Percentiles rank a stretch among this genome's conserved stretches.
Evolutionary conservation across 2,888 invertebrate species (phyloP).

Genomic region (Alloplasta piceator): DNA sequence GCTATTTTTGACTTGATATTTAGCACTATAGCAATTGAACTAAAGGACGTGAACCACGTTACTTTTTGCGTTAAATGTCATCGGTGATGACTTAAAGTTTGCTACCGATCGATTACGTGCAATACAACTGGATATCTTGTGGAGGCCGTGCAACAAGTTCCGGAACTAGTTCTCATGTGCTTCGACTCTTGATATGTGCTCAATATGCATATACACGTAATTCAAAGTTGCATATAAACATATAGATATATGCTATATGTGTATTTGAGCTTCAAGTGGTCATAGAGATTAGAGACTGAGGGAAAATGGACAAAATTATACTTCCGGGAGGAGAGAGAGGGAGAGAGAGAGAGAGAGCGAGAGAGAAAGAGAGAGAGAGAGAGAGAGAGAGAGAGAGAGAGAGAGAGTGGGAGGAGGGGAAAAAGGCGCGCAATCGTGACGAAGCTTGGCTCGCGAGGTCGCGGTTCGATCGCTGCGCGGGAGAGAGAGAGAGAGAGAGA

Average conservation of each 20-base stretch:
- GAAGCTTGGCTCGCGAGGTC: slow-evolving; percentile 45
- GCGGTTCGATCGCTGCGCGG: slow-evolving; percentile 5
- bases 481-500: background rate
- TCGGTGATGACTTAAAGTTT: too few relatives aligned
- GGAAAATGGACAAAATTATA: slow-evolving; percentile 53
- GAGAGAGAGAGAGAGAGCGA: too few relatives aligned
- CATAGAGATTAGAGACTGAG: slow-evolving; percentile 20
- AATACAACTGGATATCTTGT: too few relatives aligned
- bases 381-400: slow-evolving; percentile 7
- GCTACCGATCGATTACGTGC: too few relatives aligned
- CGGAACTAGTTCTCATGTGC: too few relatives aligned
- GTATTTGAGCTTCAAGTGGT: slow-evolving; percentile 56
- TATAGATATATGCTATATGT: slow-evolving; percentile 18
- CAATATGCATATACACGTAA: background rate
- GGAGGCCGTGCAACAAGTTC: too few relatives aligned
- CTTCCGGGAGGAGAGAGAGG: slow-evolving; percentile 39
- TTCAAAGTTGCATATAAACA: background rate
- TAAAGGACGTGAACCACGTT: too few relatives aligned
- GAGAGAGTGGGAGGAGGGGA: slow-evolving; percentile 13
- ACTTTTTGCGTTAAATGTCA: too few relatives aligned
- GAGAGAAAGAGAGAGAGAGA: slow-evolving; percentile 5
- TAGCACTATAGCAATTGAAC: too few relatives aligned
- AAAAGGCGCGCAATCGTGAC: slow-evolving; percentile 37
- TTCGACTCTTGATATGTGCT: too few relatives aligned
- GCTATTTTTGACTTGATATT: too few relatives aligned